Percentiles rank a stretch among this genome's conserved stretches.
These are phyloP conservation scores for Parasteatoda lunata DNA, from an alignment of 2,888 invertebrate genomes.

Conservation along the genomic window DNA sequence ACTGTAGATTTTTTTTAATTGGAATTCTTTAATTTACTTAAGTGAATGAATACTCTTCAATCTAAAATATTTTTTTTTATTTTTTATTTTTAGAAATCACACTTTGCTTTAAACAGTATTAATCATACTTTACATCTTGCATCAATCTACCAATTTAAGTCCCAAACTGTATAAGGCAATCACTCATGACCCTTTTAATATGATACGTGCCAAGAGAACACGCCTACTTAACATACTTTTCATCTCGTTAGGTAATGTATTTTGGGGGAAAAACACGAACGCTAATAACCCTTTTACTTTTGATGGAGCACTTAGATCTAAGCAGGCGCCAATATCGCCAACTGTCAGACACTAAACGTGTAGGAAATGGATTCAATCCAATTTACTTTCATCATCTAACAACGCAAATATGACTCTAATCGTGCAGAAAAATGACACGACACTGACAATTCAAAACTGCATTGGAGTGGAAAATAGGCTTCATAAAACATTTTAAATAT, in stretches of 20 bases:
- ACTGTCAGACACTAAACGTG: not conserved
- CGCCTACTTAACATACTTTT: constrained; percentile 9
- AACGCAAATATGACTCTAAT: constrained; percentile 11
- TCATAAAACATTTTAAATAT: constrained; percentile 2
- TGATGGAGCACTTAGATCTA: constrained; percentile 34
- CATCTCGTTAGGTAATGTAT: constrained; percentile 24
- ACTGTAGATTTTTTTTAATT: too few species aligned
- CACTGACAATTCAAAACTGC: not conserved
- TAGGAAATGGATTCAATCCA: constrained; percentile 28
- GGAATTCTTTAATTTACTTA: too few species aligned
- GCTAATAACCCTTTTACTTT: constrained; percentile 43
- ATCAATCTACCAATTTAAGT: constrained; percentile 14
- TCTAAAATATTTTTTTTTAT: too few species aligned
- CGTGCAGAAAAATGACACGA: constrained; percentile 3
- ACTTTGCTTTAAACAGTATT: too few species aligned
- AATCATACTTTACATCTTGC: not conserved
- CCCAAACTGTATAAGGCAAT: constrained; percentile 9
- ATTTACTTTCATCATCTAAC: constrained; percentile 28
- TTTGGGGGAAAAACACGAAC: constrained; percentile 12
- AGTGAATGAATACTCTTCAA: too few species aligned
- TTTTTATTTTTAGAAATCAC: too few species aligned
- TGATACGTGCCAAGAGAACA: constrained; percentile 25
- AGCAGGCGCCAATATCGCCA: constrained; percentile 12
- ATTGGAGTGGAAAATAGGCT: not conserved
- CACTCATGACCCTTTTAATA: constrained; percentile 43